These are phyloP conservation scores for Muscicapa striata DNA, from an alignment of 2,797 vertebrate species.

Conservation along the genomic window DNA sequence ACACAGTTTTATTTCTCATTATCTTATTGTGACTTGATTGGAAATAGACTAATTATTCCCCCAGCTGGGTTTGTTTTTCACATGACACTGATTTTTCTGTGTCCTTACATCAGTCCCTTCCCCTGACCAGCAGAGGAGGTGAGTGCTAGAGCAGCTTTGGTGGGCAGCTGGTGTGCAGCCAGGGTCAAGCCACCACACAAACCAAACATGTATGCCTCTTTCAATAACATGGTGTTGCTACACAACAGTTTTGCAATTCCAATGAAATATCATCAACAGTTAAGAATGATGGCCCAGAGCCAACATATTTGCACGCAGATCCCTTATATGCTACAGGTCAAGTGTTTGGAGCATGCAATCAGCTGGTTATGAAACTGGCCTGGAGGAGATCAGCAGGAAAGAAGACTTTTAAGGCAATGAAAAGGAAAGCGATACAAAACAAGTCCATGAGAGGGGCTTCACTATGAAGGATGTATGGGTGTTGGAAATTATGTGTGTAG, in stretches of 20 bases:
- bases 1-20: not conserved
- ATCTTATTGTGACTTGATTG: not conserved
- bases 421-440: not conserved
- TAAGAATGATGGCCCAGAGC: not conserved
- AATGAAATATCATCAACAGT: not conserved
- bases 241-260: constrained; percentile 36
- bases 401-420: not conserved
- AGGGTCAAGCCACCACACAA: not conserved
- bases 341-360: not conserved
- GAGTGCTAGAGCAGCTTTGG: not conserved
- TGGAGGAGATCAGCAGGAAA: not conserved
- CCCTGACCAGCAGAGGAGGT: not conserved
- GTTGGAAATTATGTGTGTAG: not conserved
- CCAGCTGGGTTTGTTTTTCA: not conserved
- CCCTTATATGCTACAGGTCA: not conserved
- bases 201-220: not conserved
- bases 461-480: not conserved
- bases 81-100: not conserved
- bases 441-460: not conserved
- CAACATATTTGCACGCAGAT: not conserved
- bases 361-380: not conserved
- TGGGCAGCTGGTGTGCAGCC: not conserved
- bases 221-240: constrained; percentile 19
- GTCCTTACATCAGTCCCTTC: not conserved
- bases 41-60: not conserved